phyloP scores from a whole-genome alignment of 2,797 vertebrate genomes.

The Erpetoichthys calabaricus region DNA sequence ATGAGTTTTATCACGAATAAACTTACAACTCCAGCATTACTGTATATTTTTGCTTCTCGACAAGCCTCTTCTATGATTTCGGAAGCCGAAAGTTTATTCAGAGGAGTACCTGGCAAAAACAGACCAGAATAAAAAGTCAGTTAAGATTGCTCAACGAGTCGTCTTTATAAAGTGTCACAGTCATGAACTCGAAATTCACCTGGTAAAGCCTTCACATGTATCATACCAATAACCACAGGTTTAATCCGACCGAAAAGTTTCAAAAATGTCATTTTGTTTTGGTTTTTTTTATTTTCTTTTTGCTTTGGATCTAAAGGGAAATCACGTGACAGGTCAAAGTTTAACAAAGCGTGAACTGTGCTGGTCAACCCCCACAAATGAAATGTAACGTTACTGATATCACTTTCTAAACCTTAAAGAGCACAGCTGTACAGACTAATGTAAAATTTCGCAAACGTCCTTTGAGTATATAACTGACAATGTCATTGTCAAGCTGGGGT shows the following conservation, averaged over 20 bases:
- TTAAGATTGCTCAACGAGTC: neutral
- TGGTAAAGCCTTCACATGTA: slow-evolving; percentile 68
- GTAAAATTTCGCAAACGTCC: too few relatives aligned
- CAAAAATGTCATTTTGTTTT: slow-evolving; percentile 41
- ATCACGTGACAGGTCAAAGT: slow-evolving; percentile 15
- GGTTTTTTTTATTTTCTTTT: neutral
- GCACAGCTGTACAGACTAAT: too few relatives aligned
- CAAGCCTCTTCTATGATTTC: slow-evolving; percentile 61
- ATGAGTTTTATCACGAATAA: neutral
- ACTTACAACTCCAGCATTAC: slow-evolving; percentile 61
- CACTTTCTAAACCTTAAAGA: too few relatives aligned
- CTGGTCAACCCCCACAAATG: too few relatives aligned
- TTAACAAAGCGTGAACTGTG: neutral
- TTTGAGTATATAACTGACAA: too few relatives aligned
- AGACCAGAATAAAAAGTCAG: neutral
- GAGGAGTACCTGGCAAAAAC: slow-evolving; percentile 49
- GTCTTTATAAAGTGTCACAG: too few relatives aligned
- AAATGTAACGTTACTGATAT: too few relatives aligned
- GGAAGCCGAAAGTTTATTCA: slow-evolving; percentile 41
- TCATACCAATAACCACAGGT: slow-evolving; percentile 60
- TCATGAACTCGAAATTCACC: slow-evolving; percentile 31
- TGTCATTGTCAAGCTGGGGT: too few relatives aligned
- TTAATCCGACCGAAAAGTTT: slow-evolving; percentile 51
- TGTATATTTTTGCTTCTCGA: slow-evolving; percentile 58
- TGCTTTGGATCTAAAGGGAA: neutral